phyloP scores from a whole-genome alignment of 2,113 vertebrate genomes.

The Turnix velox region DNA sequence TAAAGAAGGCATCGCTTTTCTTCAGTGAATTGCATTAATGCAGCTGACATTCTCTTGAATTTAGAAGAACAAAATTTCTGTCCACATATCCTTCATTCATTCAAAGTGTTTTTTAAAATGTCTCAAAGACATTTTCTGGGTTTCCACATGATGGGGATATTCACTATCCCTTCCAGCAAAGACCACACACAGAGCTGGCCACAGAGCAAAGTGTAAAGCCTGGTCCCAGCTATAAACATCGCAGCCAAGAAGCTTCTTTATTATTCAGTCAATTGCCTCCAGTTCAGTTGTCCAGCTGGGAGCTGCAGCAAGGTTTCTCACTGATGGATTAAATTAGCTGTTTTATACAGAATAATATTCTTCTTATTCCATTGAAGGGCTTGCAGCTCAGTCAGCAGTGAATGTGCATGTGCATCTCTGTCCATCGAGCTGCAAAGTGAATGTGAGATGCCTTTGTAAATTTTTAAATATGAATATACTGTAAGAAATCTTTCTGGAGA shows the following conservation, averaged over 20 bases:
- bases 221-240: not conserved
- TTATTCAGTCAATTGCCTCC: not conserved
- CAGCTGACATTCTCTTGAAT: not conserved
- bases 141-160: not conserved
- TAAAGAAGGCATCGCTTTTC: not conserved
- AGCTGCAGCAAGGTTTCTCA: not conserved
- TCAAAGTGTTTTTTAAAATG: not conserved
- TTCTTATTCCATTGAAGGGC: not conserved
- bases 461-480: not conserved
- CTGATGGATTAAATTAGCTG: not conserved
- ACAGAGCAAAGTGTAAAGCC: not conserved
- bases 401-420: rapidly evolving
- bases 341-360: not conserved
- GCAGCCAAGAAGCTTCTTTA: not conserved
- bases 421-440: not conserved
- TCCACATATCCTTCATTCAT: rapidly evolving
- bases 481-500: not conserved
- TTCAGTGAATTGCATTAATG: not conserved
- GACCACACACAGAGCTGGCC: not conserved
- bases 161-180: not conserved
- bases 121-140: not conserved
- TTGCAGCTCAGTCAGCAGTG: not conserved
- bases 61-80: not conserved
- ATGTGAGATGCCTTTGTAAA: not conserved
- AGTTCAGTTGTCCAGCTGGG: not conserved